These are phyloP conservation scores for Sorex araneus DNA, from an alignment of 2,113 vertebrate genomes.

Conservation along the genomic window DNA sequence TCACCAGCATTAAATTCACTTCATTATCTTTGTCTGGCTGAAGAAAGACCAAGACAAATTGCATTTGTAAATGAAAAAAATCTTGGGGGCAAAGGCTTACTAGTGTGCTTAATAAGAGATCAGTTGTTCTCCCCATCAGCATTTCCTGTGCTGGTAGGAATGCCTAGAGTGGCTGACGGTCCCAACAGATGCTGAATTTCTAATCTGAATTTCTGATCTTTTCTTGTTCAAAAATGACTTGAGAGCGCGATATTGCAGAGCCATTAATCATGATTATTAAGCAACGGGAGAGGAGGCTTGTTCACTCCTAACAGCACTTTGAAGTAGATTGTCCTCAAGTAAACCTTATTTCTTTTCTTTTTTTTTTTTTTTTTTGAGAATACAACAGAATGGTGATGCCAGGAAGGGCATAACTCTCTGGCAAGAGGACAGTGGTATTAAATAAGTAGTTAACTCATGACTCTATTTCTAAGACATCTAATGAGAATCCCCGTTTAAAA, in stretches of 20 bases:
- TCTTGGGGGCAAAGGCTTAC: background rate
- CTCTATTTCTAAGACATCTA: background rate
- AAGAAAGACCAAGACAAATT: slow-evolving; percentile 52
- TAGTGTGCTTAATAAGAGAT: slow-evolving; percentile 23
- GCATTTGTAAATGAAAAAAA: slow-evolving; percentile 1
- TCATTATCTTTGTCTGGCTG: slow-evolving; percentile 42
- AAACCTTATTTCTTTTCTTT: background rate
- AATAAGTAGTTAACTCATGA: background rate
- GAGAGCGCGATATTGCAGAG: background rate
- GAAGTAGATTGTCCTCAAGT: background rate
- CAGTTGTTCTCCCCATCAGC: background rate
- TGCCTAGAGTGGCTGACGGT: background rate
- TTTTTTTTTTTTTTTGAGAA: background rate
- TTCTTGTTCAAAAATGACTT: slow-evolving; percentile 40
- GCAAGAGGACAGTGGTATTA: background rate
- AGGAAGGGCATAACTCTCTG: background rate
- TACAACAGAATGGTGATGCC: background rate
- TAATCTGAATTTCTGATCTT: slow-evolving; percentile 47
- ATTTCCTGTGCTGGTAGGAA: background rate
- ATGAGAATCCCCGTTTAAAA: background rate
- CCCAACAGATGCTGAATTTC: slow-evolving; percentile 1
- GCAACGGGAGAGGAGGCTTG: background rate
- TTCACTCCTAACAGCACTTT: slow-evolving; percentile 20
- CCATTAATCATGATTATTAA: slow-evolving; percentile 66
- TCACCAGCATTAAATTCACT: slow-evolving; percentile 3